phyloP scores from a whole-genome alignment of 2,888 invertebrate genomes.

The Eupithecia subfuscata region DNA sequence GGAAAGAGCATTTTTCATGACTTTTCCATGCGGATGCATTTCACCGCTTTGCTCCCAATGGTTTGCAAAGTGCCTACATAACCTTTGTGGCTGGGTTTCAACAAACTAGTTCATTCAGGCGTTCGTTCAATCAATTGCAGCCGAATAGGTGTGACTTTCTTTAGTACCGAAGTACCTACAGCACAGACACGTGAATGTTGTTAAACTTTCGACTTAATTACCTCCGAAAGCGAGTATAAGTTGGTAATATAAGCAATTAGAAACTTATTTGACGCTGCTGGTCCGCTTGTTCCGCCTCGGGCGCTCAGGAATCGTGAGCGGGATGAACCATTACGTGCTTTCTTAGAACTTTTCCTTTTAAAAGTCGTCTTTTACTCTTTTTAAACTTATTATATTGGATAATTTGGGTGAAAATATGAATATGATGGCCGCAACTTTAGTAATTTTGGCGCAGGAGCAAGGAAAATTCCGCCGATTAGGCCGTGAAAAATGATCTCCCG shows the following conservation, averaged over 20 bases:
- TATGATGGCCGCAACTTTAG: slow-evolving; percentile 78
- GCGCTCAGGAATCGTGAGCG: slow-evolving; percentile 80
- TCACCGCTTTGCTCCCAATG: slow-evolving; percentile 68
- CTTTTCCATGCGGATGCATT: slow-evolving; percentile 71
- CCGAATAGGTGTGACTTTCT: background rate
- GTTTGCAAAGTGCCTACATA: slow-evolving; percentile 57
- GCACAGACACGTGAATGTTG: slow-evolving; percentile 70
- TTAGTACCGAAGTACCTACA: background rate
- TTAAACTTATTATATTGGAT: slow-evolving; percentile 82
- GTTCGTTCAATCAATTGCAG: background rate
- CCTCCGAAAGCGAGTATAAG: slow-evolving; percentile 80
- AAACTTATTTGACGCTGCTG: slow-evolving; percentile 83
- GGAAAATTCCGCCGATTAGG: slow-evolving; percentile 73
- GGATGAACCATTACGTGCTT: slow-evolving; percentile 84
- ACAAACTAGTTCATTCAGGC: slow-evolving; percentile 53
- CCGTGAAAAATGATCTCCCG: slow-evolving; percentile 69
- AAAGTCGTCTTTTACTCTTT: slow-evolving; percentile 82
- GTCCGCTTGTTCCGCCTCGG: slow-evolving; percentile 79
- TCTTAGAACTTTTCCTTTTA: slow-evolving; percentile 82
- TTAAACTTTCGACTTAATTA: slow-evolving; percentile 81
- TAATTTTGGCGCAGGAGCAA: slow-evolving; percentile 67
- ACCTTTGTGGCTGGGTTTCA: slow-evolving; percentile 65
- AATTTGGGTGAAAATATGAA: slow-evolving; percentile 80
- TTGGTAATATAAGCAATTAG: slow-evolving; percentile 84
- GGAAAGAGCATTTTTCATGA: slow-evolving; percentile 69